phyloP scores from a whole-genome alignment of 2,888 invertebrate genomes.

The Drosophila fungiperda region DNA sequence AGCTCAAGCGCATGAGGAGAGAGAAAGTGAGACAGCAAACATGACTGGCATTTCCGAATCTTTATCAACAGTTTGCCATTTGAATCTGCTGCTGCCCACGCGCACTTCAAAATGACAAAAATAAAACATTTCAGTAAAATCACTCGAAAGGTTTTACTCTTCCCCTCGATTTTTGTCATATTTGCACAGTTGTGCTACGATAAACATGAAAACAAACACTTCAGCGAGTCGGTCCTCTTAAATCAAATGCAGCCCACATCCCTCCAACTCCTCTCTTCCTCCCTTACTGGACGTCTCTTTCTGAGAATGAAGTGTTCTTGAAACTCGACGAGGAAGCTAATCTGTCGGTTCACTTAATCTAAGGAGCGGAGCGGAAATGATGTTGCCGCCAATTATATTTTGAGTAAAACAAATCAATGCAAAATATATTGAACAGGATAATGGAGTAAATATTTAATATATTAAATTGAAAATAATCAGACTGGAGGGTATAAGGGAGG shows the following conservation, averaged over 20 bases:
- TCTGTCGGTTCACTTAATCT: constrained; percentile 55
- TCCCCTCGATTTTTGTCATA: constrained; percentile 15
- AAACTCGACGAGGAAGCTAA: constrained; percentile 71
- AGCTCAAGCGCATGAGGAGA: constrained; percentile 66
- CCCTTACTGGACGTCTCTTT: neutral
- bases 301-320: constrained; percentile 61
- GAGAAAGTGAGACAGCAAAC: constrained; percentile 19
- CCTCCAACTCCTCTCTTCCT: neutral
- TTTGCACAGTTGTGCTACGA: constrained; percentile 43
- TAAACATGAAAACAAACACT: constrained; percentile 53
- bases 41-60: constrained; percentile 63
- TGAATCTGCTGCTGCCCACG: constrained; percentile 31
- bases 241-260: constrained; percentile 55
- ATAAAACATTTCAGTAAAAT: constrained; percentile 38
- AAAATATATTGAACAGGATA: constrained; percentile 46
- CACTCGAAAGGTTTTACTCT: constrained; percentile 6
- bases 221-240: constrained; percentile 55
- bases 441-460: constrained; percentile 20
- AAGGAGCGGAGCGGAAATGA: constrained; percentile 9
- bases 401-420: constrained; percentile 66
- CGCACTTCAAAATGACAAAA: constrained; percentile 52
- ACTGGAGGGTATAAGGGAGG: neutral
- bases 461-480: neutral
- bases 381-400: constrained; percentile 59
- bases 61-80: constrained; percentile 76